phyloP scores from a whole-genome alignment of 2,888 invertebrate genomes.

The Malachius bipustulatus region DNA sequence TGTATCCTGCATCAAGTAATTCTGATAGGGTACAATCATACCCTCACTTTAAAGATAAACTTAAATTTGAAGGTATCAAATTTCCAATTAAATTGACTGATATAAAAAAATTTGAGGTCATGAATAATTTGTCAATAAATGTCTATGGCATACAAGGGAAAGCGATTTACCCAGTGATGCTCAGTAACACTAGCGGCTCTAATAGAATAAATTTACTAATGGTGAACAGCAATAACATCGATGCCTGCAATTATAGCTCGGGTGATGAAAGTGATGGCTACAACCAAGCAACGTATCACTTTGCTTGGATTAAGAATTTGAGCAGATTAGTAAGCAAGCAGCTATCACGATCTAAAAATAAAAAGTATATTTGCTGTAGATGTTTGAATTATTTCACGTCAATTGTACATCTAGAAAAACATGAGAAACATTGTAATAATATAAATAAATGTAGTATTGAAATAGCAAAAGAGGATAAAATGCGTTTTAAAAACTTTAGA shows the following conservation, averaged over 20 bases:
- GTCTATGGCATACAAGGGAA: too few relatives aligned
- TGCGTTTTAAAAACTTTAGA: not conserved
- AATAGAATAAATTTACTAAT: conserved; percentile 20
- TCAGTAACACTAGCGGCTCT: conserved; percentile 5
- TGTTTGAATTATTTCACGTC: not conserved
- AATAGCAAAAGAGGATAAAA: not conserved
- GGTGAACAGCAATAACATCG: too few relatives aligned
- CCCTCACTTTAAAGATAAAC: conserved; percentile 9
- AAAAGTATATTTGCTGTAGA: conserved; percentile 1
- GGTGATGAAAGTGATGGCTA: too few relatives aligned
- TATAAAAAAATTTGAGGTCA: conserved; percentile 15
- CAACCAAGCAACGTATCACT: conserved; percentile 17
- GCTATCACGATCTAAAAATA: too few relatives aligned
- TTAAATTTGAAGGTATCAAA: conserved; percentile 11
- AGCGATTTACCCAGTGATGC: too few relatives aligned
- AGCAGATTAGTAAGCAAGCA: not conserved
- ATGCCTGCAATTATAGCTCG: too few relatives aligned
- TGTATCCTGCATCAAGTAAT: conserved; percentile 4
- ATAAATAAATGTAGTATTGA: not conserved
- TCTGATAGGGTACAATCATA: conserved; percentile 7
- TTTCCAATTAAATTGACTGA: conserved; percentile 10
- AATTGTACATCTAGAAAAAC: not conserved
- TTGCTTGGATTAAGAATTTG: conserved; percentile 18
- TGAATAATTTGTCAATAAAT: conserved; percentile 15
- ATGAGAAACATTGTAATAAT: not conserved